These are phyloP conservation scores for Artibeus jamaicensis DNA, from an alignment of 2,797 vertebrate genomes.

Conservation along the genomic window DNA sequence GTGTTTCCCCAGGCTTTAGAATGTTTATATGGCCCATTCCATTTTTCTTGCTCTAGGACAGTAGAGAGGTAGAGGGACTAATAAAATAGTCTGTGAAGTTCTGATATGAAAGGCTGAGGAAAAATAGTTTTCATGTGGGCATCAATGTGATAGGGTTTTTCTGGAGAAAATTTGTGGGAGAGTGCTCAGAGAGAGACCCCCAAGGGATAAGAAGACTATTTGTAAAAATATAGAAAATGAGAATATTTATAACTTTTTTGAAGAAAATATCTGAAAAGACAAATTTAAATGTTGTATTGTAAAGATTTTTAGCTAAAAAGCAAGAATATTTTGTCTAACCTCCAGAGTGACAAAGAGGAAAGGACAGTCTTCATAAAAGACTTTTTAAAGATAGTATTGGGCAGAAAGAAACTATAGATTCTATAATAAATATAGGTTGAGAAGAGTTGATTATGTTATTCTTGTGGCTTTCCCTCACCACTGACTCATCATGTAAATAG, in stretches of 20 bases:
- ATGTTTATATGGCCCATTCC: slow-evolving; percentile 21
- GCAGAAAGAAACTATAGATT: neutral
- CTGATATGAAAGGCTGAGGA: neutral
- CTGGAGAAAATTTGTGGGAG: neutral
- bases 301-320: slow-evolving; percentile 45
- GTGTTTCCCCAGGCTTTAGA: slow-evolving; percentile 35
- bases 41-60: slow-evolving; percentile 7
- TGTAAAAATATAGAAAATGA: slow-evolving; percentile 28
- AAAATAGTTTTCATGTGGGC: neutral
- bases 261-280: slow-evolving; percentile 4
- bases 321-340: neutral
- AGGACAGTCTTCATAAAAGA: neutral
- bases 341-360: neutral
- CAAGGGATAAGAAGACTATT: slow-evolving; percentile 38
- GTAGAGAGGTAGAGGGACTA: neutral
- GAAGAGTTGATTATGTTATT: neutral
- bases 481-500: slow-evolving; percentile 16
- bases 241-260: slow-evolving; percentile 39
- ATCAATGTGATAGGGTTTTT: neutral
- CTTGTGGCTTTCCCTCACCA: slow-evolving; percentile 12
- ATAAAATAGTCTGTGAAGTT: slow-evolving; percentile 11
- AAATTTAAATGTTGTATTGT: neutral
- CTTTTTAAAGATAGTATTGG: neutral
- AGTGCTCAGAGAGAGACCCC: neutral
- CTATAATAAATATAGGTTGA: slow-evolving; percentile 25